Base-by-base conservation (phyloP, 2,113 vertebrate genomes). In the Carollia perspicillata region DNA sequence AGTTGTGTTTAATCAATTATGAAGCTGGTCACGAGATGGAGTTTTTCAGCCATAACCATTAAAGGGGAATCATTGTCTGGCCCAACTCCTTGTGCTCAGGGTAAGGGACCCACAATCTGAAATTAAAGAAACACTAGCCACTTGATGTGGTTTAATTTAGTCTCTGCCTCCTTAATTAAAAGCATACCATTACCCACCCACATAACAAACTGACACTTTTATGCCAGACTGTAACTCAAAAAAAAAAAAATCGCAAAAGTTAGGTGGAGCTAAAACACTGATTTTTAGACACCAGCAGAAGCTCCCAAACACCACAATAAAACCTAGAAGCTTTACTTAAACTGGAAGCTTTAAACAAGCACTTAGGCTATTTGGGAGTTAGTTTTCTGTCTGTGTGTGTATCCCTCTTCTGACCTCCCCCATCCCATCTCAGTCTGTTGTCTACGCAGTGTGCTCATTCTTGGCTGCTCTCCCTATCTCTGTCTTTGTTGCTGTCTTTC, bases 1-100 rank as follows among this genome's bases (percentile, higher is more conserved):
- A 98, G 98, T 98, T 98, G 98, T 98, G 98, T 98, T 98, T 98
- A 98, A 98, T 98, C 98, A 98, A 94, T 98, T 98, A 98, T 98
- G 98, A 98, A 98, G 98, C 97, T 98, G 98, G 98, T 98, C 98
- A 98, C 90, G 97, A 98, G 98, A 97, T 97, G 85, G 96, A 87
- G 97, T 96, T 98, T 98, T 98, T 98, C 97, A 98, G 97, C 97
- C 97, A 92, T 87, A 89, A 97, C 94, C 95, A 95, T 98, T 97
- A 95, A 97, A 96, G 93, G 79, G 77, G 98, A 95, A 97, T 98
- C 97, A 89, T 95, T 96, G 96, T 95, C 80, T 96, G 98, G 97
- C 94, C 93, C 97, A 97, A 44, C 84, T 93, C 74, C 95, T 97
- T 58, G 16, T 69, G 89, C 92, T 97, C 84, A 94, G 97, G 94